phyloP scores from a whole-genome alignment of 2,797 vertebrate species.

The Sciaenops ocellatus region DNA sequence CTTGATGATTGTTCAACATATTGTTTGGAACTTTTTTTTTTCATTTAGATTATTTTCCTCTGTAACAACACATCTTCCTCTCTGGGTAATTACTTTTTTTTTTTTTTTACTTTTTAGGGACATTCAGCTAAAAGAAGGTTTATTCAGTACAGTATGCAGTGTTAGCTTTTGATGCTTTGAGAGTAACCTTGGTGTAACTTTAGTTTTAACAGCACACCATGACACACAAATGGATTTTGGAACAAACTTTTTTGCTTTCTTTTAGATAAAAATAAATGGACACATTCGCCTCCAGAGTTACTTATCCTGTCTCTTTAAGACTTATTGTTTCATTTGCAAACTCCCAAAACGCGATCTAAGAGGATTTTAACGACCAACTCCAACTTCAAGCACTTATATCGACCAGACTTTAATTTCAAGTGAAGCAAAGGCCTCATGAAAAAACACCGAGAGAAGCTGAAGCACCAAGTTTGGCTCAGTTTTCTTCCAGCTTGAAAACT shows the following conservation, averaged over 20 bases:
- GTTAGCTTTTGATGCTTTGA: conserved; percentile 2
- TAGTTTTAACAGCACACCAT: not conserved
- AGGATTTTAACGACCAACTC: not conserved
- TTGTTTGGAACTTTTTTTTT: not conserved
- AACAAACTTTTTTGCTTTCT: not conserved
- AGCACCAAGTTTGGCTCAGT: not conserved
- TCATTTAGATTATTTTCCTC: not conserved
- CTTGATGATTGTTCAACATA: not conserved
- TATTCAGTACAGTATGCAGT: no score
- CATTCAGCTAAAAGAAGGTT: not conserved
- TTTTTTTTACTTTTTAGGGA: no score
- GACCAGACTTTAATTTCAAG: not conserved
- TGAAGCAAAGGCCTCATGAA: not conserved
- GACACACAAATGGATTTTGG: conserved; percentile 12
- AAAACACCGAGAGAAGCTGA: not conserved
- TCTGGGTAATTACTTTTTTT: not conserved
- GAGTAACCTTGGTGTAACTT: conserved; percentile 10
- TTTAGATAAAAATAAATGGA: not conserved
- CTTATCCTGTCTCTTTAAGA: not conserved
- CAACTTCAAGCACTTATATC: no score
- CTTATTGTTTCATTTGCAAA: not conserved
- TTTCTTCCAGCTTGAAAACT: not conserved
- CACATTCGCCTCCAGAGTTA: not conserved
- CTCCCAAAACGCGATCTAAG: not conserved
- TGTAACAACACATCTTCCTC: not conserved